Base-by-base conservation (phyloP, 2,888 invertebrate genomes). In the Diogma glabrata region DNA sequence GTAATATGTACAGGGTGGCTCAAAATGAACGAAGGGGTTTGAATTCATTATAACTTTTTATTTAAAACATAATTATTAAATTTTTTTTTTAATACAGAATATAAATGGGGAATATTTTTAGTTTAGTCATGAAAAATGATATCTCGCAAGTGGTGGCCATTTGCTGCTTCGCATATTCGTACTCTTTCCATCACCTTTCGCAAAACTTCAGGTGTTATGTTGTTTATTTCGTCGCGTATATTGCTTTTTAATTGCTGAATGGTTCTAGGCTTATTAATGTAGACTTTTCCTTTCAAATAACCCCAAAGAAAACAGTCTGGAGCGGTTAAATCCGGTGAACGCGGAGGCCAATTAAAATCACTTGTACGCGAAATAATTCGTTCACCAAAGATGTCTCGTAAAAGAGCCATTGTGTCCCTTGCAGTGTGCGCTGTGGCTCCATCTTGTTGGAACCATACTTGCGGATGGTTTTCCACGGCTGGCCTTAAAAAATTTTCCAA, bases 401-500 rank as follows among this genome's bases (percentile, higher is more conserved):
- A 16, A n/a, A 47, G 26, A 24, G 47, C 47, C 26, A 47, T 47
- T 24, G 8, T 24, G 24, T 12, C 14, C 16, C 23, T n/a, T n/a
- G n/a, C n/a, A n/a, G n/a, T n/a, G 14, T 24, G 51, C 14, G 30
- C n/a, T 24, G 51, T 53, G 12, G 51, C 53, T 26, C 51, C 53
- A 53, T 53, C 51, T 38, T 51, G 49, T 49, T 53, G 49, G 20
- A 51, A 51, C 51, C 51, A 53, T 26, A 49, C 16, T 45, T 36
- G 3, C 7, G 51, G 49, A 33, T 33, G 16, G n/a, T 51, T 49
- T 8, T 51, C 24, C 30, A 46, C 51, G 4, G 51, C 49, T 33
- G 49, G 53, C 12, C 53, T 48, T 17, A 53, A 48, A 49, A 51
- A 49, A 33, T 24, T 50, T 48, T 52, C 43, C 38, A 54, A 28